A percentile compares a stretch with the other conserved stretches of the same genome.
phyloP scores from a whole-genome alignment of 1,140 invertebrate genomes.

The Chrysoperla carnea region DNA sequence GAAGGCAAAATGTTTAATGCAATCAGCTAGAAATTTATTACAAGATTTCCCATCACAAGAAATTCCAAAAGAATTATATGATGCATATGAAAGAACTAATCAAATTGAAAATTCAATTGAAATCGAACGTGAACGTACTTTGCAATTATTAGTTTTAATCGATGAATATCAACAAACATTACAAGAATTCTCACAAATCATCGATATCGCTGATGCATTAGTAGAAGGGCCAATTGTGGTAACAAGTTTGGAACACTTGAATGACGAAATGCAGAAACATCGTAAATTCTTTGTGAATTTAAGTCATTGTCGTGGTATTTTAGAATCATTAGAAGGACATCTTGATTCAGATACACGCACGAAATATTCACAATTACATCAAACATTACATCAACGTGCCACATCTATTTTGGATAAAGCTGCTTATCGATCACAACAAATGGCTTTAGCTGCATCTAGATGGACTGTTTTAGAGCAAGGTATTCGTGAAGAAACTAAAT shows the following conservation, averaged over 20 bases:
- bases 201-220: slow-evolving; percentile 58
- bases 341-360: slow-evolving; percentile 58
- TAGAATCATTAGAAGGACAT: slow-evolving; percentile 70
- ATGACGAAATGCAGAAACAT: slow-evolving; percentile 76
- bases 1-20: slow-evolving; percentile 29
- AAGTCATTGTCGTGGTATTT: slow-evolving; percentile 63
- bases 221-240: slow-evolving; percentile 57
- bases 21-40: slow-evolving; percentile 31
- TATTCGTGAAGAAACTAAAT: slow-evolving; percentile 61
- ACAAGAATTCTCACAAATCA: slow-evolving; percentile 68
- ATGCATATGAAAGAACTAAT: slow-evolving; percentile 41
- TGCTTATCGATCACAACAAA: slow-evolving; percentile 55
- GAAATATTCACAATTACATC: slow-evolving; percentile 54
- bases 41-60: slow-evolving; percentile 42
- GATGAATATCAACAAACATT: slow-evolving; percentile 77
- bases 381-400: slow-evolving; percentile 52
- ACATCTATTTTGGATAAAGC: slow-evolving; percentile 58
- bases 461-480: slow-evolving; percentile 67
- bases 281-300: slow-evolving; percentile 75
- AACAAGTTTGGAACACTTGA: slow-evolving; percentile 51
- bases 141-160: slow-evolving; percentile 50
- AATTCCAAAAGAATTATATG: slow-evolving; percentile 44
- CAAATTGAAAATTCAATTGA: slow-evolving; percentile 45
- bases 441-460: slow-evolving; percentile 62
- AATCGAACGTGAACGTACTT: slow-evolving; percentile 49